phyloP scores from a whole-genome alignment of 2,888 invertebrate genomes.

The Ganaspis brasiliensis region DNA sequence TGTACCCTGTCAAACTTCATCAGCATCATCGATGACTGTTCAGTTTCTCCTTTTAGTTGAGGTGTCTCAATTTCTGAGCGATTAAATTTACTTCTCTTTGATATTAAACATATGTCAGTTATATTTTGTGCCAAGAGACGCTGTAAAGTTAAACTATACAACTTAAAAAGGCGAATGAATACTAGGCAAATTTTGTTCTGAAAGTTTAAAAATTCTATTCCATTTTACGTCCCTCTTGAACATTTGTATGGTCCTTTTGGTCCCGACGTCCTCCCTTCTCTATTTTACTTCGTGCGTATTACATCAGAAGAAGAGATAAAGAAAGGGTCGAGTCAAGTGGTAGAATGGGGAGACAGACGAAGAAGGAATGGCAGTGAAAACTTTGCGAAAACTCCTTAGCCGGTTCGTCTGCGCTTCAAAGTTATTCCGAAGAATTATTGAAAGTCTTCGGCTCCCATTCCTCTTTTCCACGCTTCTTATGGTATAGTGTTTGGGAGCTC shows the following conservation, averaged over 20 bases:
- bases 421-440: conserved; percentile 76
- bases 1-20: conserved; percentile 25
- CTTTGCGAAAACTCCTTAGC: conserved; percentile 62
- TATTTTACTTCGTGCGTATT: conserved; percentile 17
- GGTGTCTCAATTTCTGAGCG: not conserved
- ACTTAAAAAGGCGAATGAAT: not conserved
- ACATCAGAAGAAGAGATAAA: conserved; percentile 31
- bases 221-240: not conserved
- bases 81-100: too few species aligned
- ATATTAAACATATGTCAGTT: too few species aligned
- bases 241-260: conserved; percentile 31
- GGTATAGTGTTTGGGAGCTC: conserved; percentile 30
- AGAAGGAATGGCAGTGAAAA: conserved; percentile 51
- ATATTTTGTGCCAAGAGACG: too few species aligned
- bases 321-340: conserved; percentile 32
- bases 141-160: too few species aligned
- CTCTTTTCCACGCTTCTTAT: conserved; percentile 43
- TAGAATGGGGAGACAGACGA: not conserved
- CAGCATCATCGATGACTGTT: conserved; percentile 8
- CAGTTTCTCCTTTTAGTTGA: not conserved
- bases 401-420: conserved; percentile 65
- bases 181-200: conserved; percentile 3
- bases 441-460: conserved; percentile 67
- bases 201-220: conserved; percentile 24
- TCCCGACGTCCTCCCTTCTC: conserved; percentile 17